Evolutionary conservation across 2,888 invertebrate species (phyloP), one percentile per base, ranked within the genome.

Genomic region (Morpho deidamia): DNA sequence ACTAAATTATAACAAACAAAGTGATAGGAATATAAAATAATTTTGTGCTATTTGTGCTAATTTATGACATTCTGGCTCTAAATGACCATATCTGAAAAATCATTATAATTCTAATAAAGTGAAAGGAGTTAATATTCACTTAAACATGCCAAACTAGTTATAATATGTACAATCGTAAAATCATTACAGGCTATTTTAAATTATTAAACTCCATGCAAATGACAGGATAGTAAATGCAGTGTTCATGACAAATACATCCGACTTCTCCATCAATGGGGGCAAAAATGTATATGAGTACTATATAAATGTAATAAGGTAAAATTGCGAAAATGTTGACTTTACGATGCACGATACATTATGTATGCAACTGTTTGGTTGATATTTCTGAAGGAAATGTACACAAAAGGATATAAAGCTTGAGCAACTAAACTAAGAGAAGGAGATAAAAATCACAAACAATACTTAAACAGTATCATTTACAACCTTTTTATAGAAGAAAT

Each of bases 31-130:
- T 35, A 23, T 7, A 39, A 48, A 40, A 7, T 32, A 48, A 50
- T 14, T 37, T 43, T 23, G 44, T 51, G 50, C 50, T 51, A 32
- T 10, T 56, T 43, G 60, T 61, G 60, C 56, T 56, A 43, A 44
- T 48, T 53, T 58, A 52, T 62, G 64, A 63, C 61, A 64, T 64
- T 64, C 63, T 64, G 64, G 64, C 63, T 63, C 64, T 63, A 56
- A 54, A 63, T 64, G 64, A 64, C 64, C 44, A 61, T 56, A 56
- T 61, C 57, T 54, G 51, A 57, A 59, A 54, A 63, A 59, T 55
- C 58, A 55, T 55, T 40, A 55, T 58, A 56, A 58, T 45, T 48
- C 58, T 58, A 55, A 43, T 37, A 45, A 43, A 41, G 48, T 40
- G 47, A 50, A 52, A 53, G 41, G 44, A 51, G 52, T 55, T 12